Percentiles rank a stretch among this genome's conserved stretches.
Conservation (phyloP, 1,140 invertebrate genomes). For the Temnothorax nylanderi region DNA sequence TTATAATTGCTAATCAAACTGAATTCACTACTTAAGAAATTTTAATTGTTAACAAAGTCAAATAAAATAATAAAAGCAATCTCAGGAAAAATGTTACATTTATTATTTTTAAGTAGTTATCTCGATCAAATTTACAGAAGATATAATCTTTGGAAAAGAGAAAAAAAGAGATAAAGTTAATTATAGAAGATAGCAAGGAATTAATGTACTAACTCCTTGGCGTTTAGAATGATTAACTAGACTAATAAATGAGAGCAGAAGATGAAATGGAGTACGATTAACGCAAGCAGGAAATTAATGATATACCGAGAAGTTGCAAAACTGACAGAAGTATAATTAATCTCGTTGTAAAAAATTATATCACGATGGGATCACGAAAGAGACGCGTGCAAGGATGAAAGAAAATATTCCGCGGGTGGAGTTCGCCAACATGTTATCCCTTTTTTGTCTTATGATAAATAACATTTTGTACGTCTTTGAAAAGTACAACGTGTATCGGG, state of each 20-base stretch:
- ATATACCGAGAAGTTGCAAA: slow-evolving; percentile 12
- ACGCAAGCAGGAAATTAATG: slow-evolving; percentile 11
- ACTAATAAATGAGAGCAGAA: slow-evolving; percentile 22
- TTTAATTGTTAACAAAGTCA: background rate
- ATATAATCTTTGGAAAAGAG: background rate
- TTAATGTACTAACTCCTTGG: background rate
- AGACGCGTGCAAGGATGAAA: background rate
- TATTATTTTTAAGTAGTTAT: background rate
- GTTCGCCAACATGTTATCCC: slow-evolving; percentile 9
- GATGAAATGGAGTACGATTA: slow-evolving; percentile 14
- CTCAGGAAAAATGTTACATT: background rate
- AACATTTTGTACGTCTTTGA: slow-evolving; percentile 8
- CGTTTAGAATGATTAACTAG: slow-evolving; percentile 18
- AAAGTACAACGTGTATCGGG: slow-evolving; percentile 40
- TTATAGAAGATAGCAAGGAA: background rate
- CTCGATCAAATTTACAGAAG: background rate
- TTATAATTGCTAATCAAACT: slow-evolving; percentile 13
- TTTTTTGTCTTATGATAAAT: slow-evolving; percentile 30
- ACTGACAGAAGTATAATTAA: slow-evolving; percentile 37
- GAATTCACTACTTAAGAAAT: background rate
- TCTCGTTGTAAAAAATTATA: slow-evolving; percentile 43
- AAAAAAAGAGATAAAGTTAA: background rate
- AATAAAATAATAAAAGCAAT: slow-evolving; percentile 1
- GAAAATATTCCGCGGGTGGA: background rate
- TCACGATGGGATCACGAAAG: background rate